Conservation (phyloP, 2,113 vertebrate species). For the Grallaria varia region DNA sequence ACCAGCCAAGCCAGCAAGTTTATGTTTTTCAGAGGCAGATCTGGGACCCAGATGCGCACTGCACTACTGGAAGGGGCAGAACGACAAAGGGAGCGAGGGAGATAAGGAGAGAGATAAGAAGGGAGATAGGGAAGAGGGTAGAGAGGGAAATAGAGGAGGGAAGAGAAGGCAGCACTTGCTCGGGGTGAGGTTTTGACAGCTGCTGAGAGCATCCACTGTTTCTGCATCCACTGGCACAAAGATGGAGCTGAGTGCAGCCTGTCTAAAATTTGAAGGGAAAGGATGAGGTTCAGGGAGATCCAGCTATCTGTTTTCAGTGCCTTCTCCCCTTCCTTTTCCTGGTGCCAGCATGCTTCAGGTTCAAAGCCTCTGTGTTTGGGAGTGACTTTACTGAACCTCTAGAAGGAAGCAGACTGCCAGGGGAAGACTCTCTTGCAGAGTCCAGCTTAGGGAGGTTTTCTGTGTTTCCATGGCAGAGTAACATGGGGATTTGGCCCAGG, state of each 20-base stretch:
- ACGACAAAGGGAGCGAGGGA: neutral
- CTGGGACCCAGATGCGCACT: neutral
- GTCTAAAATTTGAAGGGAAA: neutral
- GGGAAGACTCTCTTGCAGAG: neutral
- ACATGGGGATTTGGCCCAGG: neutral
- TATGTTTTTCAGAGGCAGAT: neutral
- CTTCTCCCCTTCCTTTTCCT: neutral
- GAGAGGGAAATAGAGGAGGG: too few species aligned
- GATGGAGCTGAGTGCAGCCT: neutral
- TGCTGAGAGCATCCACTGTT: neutral
- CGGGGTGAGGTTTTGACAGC: neutral
- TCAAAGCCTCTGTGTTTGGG: neutral
- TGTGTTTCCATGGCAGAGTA: neutral
- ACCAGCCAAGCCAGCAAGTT: neutral
- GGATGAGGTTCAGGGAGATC: neutral
- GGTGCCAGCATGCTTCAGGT: neutral
- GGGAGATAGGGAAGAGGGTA: too few species aligned
- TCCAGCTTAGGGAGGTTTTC: neutral
- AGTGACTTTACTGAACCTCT: neutral
- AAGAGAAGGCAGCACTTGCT: neutral
- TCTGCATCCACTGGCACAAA: neutral
- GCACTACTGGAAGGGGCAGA: fast-evolving
- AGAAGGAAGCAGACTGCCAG: neutral
- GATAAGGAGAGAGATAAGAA: neutral
- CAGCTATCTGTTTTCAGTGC: neutral